phyloP scores from a whole-genome alignment of 2,888 invertebrate genomes.

The Thymelicus lineola region DNA sequence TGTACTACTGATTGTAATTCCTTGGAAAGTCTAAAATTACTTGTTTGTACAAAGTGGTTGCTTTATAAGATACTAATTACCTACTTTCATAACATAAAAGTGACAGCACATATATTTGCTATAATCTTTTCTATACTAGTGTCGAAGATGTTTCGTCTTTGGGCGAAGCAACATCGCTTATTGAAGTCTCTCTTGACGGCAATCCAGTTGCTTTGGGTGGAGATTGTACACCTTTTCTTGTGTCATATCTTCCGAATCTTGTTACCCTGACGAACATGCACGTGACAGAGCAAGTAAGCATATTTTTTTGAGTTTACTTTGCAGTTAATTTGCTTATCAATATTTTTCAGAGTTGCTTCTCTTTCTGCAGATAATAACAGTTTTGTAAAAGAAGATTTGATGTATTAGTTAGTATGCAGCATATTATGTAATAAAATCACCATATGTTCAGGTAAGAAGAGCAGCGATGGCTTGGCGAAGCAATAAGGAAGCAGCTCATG shows the following conservation, averaged over 20 bases:
- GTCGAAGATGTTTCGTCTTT: slow-evolving; percentile 95
- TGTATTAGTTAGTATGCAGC: too few species aligned
- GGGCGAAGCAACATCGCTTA: slow-evolving; percentile 90
- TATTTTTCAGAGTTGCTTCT: too few species aligned
- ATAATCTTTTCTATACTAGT: slow-evolving; percentile 67
- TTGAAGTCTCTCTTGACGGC: slow-evolving; percentile 94
- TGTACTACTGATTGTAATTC: too few species aligned
- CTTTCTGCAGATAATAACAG: not conserved
- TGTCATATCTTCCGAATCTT: slow-evolving; percentile 91
- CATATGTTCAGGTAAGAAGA: slow-evolving; percentile 83
- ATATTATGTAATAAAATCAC: too few species aligned
- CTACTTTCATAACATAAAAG: not conserved
- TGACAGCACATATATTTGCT: not conserved
- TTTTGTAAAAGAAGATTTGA: not conserved
- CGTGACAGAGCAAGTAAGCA: slow-evolving; percentile 88
- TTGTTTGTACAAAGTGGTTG: too few species aligned
- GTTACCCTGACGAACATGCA: slow-evolving; percentile 91
- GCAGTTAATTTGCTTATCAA: too few species aligned
- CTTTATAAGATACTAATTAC: too few species aligned
- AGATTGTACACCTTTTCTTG: slow-evolving; percentile 92
- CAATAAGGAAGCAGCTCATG: slow-evolving; percentile 90
- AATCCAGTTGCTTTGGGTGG: slow-evolving; percentile 93
- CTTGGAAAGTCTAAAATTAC: too few species aligned
- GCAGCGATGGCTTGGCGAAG: slow-evolving; percentile 92
- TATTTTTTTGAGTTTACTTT: slow-evolving; percentile 22